Evolutionary conservation across 2,888 invertebrate species (phyloP), one percentile per base, ranked within the genome.

Genomic region (Lithophane semibrunnea): DNA sequence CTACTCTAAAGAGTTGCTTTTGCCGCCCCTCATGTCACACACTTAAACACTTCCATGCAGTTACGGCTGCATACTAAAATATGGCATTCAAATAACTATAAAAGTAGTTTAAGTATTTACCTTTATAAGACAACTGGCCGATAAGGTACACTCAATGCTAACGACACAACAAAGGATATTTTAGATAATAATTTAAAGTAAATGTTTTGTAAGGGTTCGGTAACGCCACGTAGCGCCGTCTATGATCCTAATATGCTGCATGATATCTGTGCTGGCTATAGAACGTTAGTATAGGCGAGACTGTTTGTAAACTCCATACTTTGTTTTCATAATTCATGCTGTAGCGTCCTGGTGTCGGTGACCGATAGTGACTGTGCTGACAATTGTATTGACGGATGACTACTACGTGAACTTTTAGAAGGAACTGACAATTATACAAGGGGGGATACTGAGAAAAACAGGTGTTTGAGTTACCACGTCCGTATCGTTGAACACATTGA

Each of bases 281-380:
- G 18, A 63, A 60, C 83, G 75, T 64, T 73, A 47, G 42, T 82
- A 73, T 79, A 77, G 75, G 74, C 47, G 71, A 69, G 75, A 79
- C 74, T 79, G 79, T 86, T 86, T 85, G 85, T 87, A 86, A 86
- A 87, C 83, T 87, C 73, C 44, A 71, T 76, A 79, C 74, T 63
- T 83, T 87, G 87, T 85, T 86, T 86, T 86, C 87, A 86, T 87
- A 86, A 85, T 81, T 79, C 78, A 73, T 70, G 56, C 60, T 72
- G 77, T 71, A 60, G 77, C 77, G 75, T 75, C 79, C 79, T 72
- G 80, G 77, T 80, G 87, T 87, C 87, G 77, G 77, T 83, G 82
- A 77, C 85, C 80, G 83, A 86, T 86, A 83, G 77, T 60, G 21
- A 61, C 67, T 54, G 49, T 29, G 69, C 78, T 73, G 77, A 79